These are phyloP conservation scores for Centropus bengalensis DNA, from an alignment of 2,113 vertebrate species.

Conservation along the genomic window DNA sequence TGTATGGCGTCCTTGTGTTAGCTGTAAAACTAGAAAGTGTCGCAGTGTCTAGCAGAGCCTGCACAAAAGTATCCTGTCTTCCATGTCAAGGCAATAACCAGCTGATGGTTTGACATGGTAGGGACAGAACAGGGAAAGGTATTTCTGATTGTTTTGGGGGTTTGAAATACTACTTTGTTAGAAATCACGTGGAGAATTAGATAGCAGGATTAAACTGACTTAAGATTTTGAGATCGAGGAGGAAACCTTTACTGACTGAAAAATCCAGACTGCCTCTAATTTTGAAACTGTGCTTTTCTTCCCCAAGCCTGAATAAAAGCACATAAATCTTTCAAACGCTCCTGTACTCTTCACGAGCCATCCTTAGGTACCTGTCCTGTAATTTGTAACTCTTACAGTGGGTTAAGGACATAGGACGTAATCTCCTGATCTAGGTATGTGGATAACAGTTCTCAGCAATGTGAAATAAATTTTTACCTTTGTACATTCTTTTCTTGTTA, in stretches of 20 bases:
- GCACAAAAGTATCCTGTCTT: not conserved
- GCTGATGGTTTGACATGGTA: not conserved
- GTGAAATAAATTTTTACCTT: not conserved
- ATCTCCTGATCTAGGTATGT: not conserved
- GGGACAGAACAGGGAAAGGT: not conserved
- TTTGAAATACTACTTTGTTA: not conserved
- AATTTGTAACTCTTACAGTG: not conserved
- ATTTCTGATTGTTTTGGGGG: not conserved
- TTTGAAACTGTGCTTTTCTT: not conserved
- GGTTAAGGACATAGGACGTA: not conserved
- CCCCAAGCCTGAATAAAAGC: not conserved
- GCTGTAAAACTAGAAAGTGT: not conserved
- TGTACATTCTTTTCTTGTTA: rapidly evolving
- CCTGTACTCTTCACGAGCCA: not conserved
- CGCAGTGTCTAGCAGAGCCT: not conserved
- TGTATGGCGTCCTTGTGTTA: not conserved
- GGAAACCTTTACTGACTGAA: not conserved
- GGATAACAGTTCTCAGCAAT: not conserved
- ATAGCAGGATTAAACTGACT: not conserved
- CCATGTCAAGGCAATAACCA: not conserved
- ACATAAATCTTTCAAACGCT: not conserved
- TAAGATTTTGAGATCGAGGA: not conserved
- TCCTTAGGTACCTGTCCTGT: not conserved
- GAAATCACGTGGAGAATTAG: not conserved
- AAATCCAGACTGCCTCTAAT: not conserved